Conservation (phyloP, 2,113 vertebrate species). For the Lepisosteus osseus region DNA sequence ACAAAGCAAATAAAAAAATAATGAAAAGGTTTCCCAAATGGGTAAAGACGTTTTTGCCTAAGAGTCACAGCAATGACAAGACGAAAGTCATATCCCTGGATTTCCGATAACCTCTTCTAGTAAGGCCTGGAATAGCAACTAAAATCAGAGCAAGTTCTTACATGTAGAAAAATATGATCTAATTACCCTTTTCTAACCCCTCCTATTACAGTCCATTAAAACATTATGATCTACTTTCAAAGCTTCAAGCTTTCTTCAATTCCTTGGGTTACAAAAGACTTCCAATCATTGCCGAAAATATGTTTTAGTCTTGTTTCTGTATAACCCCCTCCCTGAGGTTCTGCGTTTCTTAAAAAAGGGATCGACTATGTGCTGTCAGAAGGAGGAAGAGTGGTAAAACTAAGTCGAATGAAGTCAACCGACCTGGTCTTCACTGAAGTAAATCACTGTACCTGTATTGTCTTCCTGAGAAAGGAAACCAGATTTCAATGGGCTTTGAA, state of each 20-base stretch:
- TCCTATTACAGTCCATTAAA: slow-evolving; percentile 2
- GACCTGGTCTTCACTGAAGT: slow-evolving; percentile 9
- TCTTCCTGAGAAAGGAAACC: slow-evolving; percentile 3
- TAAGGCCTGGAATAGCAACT: not conserved
- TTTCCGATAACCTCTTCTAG: not conserved
- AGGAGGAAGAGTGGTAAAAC: not conserved
- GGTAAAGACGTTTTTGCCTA: too few species aligned
- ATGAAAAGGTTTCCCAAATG: not conserved
- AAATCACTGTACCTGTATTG: not conserved
- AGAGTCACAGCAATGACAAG: not conserved
- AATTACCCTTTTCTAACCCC: not conserved
- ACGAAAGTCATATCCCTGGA: not conserved
- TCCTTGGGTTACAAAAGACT: not conserved
- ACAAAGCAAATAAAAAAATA: not conserved
- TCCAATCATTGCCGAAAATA: not conserved
- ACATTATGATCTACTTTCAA: not conserved
- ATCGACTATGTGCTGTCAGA: not conserved
- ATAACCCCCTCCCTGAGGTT: slow-evolving; percentile 8
- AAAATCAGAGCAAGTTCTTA: too few species aligned
- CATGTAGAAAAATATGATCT: slow-evolving; percentile 1
- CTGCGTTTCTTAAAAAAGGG: not conserved
- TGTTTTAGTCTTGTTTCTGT: not conserved
- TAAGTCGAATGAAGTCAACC: not conserved
- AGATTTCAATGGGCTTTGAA: not conserved
- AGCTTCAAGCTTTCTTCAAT: not conserved